Conservation (phyloP, 64 coral and sea anemone genomes). For the Cladopsammia gracilis region DNA sequence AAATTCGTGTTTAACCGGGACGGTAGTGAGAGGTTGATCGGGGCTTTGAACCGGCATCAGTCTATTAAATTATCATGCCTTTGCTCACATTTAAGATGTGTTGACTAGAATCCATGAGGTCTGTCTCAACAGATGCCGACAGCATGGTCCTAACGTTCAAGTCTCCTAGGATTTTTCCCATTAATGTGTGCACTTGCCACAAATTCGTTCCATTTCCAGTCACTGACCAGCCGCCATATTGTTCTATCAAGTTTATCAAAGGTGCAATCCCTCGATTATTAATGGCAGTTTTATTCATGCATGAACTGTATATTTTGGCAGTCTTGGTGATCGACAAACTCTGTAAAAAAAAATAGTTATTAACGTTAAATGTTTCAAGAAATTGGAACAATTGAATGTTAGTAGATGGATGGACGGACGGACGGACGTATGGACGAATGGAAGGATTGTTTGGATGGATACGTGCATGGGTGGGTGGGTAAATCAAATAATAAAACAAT, state of each 20-base stretch:
- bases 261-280: conserved; percentile 36
- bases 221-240: conserved; percentile 78
- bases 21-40: too few species aligned
- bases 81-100: conserved; percentile 39
- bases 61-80: too few species aligned
- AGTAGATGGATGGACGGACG: too few species aligned
- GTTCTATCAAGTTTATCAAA: conserved; percentile 42
- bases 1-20: too few species aligned
- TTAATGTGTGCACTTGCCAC: conserved; percentile 10
- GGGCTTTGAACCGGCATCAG: too few species aligned
- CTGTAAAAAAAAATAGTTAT: conserved; percentile 5
- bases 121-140: neutral
- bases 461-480: too few species aligned
- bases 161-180: conserved; percentile 30
- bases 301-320: conserved; percentile 45
- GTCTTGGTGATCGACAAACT: conserved; percentile 66
- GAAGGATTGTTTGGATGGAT: too few species aligned
- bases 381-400: too few species aligned
- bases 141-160: conserved; percentile 64
- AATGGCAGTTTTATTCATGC: conserved; percentile 33
- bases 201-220: neutral
- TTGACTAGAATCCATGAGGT: conserved; percentile 3
- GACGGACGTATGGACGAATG: too few species aligned
- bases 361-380: too few species aligned
- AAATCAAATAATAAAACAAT: too few species aligned